Percentiles rank a stretch among this genome's conserved stretches.
phyloP scores from a whole-genome alignment of 35 echinoderm and acorn worm genomes.

The Apostichopus japonicus region DNA sequence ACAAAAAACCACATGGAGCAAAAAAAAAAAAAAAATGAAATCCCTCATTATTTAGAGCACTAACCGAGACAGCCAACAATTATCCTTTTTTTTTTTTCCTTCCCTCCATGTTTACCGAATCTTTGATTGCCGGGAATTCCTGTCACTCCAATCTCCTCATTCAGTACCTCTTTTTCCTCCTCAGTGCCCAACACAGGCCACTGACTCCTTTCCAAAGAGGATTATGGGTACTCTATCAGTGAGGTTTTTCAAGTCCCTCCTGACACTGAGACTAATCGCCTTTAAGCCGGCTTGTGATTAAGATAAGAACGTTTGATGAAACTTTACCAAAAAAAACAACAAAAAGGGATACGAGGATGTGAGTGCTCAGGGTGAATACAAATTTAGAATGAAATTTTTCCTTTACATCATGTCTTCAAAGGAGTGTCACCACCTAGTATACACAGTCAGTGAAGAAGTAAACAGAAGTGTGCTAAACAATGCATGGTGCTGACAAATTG shows the following conservation, averaged over 20 bases:
- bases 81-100: neutral
- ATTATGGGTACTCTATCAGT: slow-evolving; percentile 21
- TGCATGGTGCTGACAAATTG: too few relatives aligned
- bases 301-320: slow-evolving; percentile 20
- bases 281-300: slow-evolving; percentile 26
- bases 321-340: neutral
- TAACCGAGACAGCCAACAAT: neutral
- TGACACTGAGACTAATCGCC: slow-evolving; percentile 33
- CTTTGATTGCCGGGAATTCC: neutral
- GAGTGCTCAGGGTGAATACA: too few relatives aligned
- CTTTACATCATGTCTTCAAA: too few relatives aligned
- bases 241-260: neutral
- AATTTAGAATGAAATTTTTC: too few relatives aligned
- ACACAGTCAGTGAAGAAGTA: too few relatives aligned
- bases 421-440: too few relatives aligned
- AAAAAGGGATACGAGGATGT: too few relatives aligned
- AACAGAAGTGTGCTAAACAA: too few relatives aligned
- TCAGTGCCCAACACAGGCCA: slow-evolving; percentile 13
- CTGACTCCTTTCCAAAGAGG: slow-evolving; percentile 15
- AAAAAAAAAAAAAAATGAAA: neutral
- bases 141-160: too few relatives aligned
- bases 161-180: neutral
- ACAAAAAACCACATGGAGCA: neutral
- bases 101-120: neutral
- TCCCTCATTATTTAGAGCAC: too few relatives aligned